Base-by-base conservation (phyloP, 2,888 invertebrate species). In the Craniophora ligustri region DNA sequence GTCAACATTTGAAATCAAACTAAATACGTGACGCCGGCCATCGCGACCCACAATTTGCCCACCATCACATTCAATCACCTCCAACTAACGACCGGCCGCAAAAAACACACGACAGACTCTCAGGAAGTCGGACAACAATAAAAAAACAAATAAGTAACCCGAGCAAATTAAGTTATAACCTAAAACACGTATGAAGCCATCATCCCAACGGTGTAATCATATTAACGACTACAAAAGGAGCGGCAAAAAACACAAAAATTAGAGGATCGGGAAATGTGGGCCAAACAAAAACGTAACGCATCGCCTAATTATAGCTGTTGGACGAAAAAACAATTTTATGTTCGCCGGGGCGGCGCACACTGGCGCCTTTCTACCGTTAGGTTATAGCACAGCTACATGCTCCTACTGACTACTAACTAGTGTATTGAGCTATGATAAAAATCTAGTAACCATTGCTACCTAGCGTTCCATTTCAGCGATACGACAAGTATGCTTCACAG, bases 181-280 rank as follows among this genome's bases (percentile, higher is more conserved):
- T 92, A 91, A 92, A 92, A 92, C 92, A 92, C 91, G 93, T 92
- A 93, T 92, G 92, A 92, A 93, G 93, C 92, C 91, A 92, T 92
- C 93, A 92, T 91, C 92, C 89, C 86, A 87, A 91, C 88, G 90
- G 89, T 92, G 91, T 93, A 93, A 93, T 93, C 93, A 92, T 92
- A 92, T 93, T 92, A 93, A 93, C 93, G 92, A 92, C 92, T 92
- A 92, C 92, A 92, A 92, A 93, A 92, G 92, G 86, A 87, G 85
- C 87, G 87, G 89, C 89, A 91, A 92, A 93, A 93, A 92, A 91
- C 84, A 84, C 80, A 89, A 88, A 93, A 93, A 92, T 92, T 92
- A 92, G 92, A 91, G 92, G 92, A 92, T 92, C 91, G 91, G 88
- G 89, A 92, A 91, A 92, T 92, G 92, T 93, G 92, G 92, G 91